phyloP scores from a whole-genome alignment of 2,888 invertebrate species.

The Carcina quercana region DNA sequence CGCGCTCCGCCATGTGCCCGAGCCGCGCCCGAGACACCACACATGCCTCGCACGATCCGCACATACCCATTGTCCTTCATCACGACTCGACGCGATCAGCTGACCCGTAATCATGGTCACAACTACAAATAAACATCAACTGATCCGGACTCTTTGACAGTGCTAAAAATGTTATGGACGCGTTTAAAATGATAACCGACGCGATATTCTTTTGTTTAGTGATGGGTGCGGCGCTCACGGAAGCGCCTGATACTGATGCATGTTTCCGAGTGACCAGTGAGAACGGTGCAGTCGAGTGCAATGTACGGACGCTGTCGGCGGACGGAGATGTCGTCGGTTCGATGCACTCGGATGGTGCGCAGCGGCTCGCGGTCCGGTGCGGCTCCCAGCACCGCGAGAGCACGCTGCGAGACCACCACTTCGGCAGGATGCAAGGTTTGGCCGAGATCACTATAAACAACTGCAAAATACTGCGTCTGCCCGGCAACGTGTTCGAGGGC shows the following conservation, averaged over 20 bases:
- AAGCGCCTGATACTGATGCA: constrained; percentile 63
- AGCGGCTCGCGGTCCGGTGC: constrained; percentile 83
- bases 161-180: constrained; percentile 68
- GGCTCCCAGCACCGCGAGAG: constrained; percentile 77
- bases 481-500: constrained; percentile 86
- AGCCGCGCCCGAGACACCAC: constrained; percentile 16
- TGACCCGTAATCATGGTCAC: constrained; percentile 58
- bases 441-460: constrained; percentile 83
- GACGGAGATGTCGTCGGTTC: constrained; percentile 78
- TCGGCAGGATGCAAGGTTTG: constrained; percentile 83
- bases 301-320: constrained; percentile 81
- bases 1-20: constrained; percentile 35
- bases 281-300: constrained; percentile 71
- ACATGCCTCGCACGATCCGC: constrained; percentile 19
- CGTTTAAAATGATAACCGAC: constrained; percentile 69
- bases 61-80: constrained; percentile 42
- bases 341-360: constrained; percentile 81
- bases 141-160: constrained; percentile 51
- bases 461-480: constrained; percentile 86
- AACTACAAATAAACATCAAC: constrained; percentile 42
- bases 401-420: constrained; percentile 81
- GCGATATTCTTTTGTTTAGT: constrained; percentile 70
- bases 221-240: constrained; percentile 70
- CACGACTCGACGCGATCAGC: constrained; percentile 39
- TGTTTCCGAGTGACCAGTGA: constrained; percentile 60